These are phyloP conservation scores for Brienomyrus longianalis DNA, from an alignment of 2,113 vertebrate species.

Conservation along the genomic window DNA sequence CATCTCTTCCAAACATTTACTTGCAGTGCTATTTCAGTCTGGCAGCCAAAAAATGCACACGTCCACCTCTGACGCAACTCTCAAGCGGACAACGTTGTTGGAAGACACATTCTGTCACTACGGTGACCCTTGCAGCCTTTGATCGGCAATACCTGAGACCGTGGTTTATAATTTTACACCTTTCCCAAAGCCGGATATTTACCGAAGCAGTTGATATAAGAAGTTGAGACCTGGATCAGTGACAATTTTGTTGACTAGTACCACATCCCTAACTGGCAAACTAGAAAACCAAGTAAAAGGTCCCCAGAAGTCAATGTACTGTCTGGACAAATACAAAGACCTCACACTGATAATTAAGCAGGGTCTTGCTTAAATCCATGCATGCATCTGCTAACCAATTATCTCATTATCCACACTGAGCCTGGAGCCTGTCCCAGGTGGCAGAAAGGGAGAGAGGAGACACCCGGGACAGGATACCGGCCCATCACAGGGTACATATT, in stretches of 20 bases:
- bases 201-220: background rate
- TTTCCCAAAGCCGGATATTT: background rate
- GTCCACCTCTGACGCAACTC: background rate
- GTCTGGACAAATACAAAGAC: background rate
- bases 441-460: background rate
- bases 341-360: background rate
- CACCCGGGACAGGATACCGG: background rate
- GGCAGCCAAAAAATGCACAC: background rate
- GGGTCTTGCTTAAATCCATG: background rate
- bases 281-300: background rate
- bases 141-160: background rate
- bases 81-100: background rate
- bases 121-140: background rate
- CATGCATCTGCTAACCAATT: background rate
- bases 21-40: background rate
- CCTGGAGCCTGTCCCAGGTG: background rate
- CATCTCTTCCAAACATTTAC: slow-evolving; percentile 4
- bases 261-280: background rate
- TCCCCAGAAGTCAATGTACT: background rate
- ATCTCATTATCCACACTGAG: background rate
- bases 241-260: background rate
- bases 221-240: background rate
- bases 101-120: background rate
- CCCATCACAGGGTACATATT: background rate
- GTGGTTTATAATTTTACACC: background rate